Evolutionary conservation across 2,888 invertebrate genomes (phyloP).

Genomic region (Drosophila leonis): DNA sequence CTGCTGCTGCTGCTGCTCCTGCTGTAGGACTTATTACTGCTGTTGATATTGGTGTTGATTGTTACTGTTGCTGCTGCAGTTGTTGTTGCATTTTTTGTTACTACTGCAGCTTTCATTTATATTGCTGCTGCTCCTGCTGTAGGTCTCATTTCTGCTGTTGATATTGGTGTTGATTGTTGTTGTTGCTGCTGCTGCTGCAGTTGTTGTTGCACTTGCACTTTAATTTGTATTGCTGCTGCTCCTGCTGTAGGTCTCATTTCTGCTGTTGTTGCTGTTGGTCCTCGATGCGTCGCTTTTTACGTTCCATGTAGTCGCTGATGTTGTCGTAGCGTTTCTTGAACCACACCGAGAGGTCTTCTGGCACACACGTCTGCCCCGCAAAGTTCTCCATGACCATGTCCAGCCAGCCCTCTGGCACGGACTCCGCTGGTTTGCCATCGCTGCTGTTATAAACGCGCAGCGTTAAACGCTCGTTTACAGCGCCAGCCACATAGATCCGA

Average conservation of each 20-base stretch:
- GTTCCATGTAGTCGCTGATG: constrained; percentile 91
- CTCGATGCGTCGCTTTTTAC: constrained; percentile 90
- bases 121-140: neutral
- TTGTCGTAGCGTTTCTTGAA: constrained; percentile 93
- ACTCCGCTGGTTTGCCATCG: constrained; percentile 29
- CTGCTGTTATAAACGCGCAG: constrained; percentile 61
- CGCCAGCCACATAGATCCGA: constrained; percentile 68
- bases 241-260: constrained; percentile 21
- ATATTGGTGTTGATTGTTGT: too few species aligned
- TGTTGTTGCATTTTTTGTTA: neutral
- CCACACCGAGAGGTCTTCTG: constrained; percentile 87
- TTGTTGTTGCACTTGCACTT: neutral
- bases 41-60: too few species aligned
- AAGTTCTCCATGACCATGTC: constrained; percentile 74
- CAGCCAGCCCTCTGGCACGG: constrained; percentile 65
- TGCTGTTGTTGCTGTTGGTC: constrained; percentile 76
- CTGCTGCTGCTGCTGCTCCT: too few species aligned
- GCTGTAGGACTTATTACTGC: too few species aligned
- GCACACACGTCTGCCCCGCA: constrained; percentile 56
- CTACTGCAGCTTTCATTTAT: neutral
- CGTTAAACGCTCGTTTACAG: constrained; percentile 65
- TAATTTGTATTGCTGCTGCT: too few species aligned
- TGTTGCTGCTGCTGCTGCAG: constrained; percentile 46
- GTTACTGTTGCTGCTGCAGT: neutral
- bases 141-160: constrained; percentile 42